Base-by-base conservation (phyloP, 2,797 vertebrate species). In the Pseudomugil gertrudae region DNA sequence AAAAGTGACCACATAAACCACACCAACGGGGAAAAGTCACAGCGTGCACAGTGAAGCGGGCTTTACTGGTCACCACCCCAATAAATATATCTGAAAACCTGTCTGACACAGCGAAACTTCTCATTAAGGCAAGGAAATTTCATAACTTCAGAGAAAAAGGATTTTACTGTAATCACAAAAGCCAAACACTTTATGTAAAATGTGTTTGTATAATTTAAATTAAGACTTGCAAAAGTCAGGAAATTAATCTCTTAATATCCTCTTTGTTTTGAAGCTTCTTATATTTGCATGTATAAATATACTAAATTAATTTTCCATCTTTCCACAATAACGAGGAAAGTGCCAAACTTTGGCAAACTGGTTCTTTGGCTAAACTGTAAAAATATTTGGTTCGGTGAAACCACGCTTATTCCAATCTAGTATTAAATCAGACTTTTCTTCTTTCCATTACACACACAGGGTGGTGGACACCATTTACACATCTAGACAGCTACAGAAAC, bases 351-450 rank as follows among this genome's bases (percentile, higher is more conserved):
- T 52, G 53, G 30, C 40, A 76, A 57, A 35, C 26, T 78, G 74
- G 79, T 64, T 87, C 78, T 84, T 85, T 86, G 81, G 86, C 65
- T 82, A 57, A 69, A 62, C 45, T 51, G 63, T 47, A 32, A 53
- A 43, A 59, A 77, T 33, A 60, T 82, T 76, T 64, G 72, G 61
- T 74, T 56, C 57, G 64, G 27, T 65, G 68, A 53, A 81, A 76
- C 74, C 74, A 79, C 52, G 1, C 29, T 62, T 13, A 52, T 19
- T 17, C 45, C 43, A 48, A 72, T 60, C 26, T 50, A 58, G 47
- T 21, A 40, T 56, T 5, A 57, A 69, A 63, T 68, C 32, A n/a
- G 5, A 26, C 5, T 27, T 57, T 52, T 48, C 30, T 57, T 13
- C 38, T 32, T 52, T 76, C 24, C n/a, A 69, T 47, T 47, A 47